phyloP scores from a whole-genome alignment of 2,113 vertebrate species.

The Aviceda subcristata region DNA sequence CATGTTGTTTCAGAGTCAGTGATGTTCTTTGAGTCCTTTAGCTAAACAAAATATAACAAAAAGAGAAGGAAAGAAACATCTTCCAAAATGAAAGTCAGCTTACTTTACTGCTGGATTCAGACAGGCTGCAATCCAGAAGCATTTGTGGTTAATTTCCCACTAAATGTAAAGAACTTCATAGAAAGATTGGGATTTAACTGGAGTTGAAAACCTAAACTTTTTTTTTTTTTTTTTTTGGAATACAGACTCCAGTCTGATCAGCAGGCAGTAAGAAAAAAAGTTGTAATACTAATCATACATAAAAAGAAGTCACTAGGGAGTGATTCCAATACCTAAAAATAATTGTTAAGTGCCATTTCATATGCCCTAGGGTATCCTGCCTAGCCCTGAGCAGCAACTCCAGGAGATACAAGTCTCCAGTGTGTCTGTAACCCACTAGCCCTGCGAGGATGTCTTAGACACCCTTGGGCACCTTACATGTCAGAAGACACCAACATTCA shows the following conservation, averaged over 20 bases:
- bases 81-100: background rate
- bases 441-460: background rate
- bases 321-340: background rate
- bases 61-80: background rate
- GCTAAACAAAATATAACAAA: background rate
- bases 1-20: background rate
- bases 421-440: background rate
- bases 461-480: background rate
- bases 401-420: background rate
- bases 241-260: background rate
- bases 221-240: background rate
- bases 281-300: background rate
- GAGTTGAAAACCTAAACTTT: background rate
- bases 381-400: background rate
- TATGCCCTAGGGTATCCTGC: background rate
- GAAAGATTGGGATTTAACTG: background rate
- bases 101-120: background rate
- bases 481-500: background rate
- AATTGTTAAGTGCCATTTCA: background rate
- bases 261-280: background rate
- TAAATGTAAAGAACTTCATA: background rate
- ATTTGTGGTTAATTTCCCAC: background rate
- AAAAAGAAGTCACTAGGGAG: background rate
- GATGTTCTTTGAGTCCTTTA: background rate
- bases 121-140: background rate